Evolutionary conservation across 2,797 vertebrate genomes (phyloP).

Genomic region (Melanotaenia maccullochi): DNA sequence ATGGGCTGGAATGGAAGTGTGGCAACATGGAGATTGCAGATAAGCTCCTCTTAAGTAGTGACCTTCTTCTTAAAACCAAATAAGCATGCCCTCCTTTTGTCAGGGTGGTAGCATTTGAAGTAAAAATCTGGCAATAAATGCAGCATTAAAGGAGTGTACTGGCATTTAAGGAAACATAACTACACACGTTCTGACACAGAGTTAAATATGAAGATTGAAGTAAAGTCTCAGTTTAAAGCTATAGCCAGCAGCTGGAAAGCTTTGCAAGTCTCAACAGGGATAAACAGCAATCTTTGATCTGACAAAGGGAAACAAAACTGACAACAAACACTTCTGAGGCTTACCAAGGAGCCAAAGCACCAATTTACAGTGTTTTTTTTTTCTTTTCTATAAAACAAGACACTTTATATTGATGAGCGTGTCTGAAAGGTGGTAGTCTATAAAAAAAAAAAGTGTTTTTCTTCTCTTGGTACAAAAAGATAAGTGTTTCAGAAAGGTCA

Average conservation of each 20-base stretch:
- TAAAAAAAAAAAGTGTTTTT: not conserved
- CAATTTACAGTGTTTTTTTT: not conserved
- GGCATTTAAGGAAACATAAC: not conserved
- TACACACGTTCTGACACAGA: not conserved
- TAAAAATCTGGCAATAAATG: not conserved
- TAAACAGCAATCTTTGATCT: not conserved
- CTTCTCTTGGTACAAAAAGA: not conserved
- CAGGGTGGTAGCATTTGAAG: not conserved
- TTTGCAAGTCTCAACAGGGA: conserved; percentile 15
- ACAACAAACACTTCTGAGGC: not conserved
- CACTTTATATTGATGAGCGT: not conserved
- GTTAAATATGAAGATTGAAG: not conserved
- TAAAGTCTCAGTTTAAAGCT: not conserved
- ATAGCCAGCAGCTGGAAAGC: conserved; percentile 1
- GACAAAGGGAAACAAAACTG: not conserved
- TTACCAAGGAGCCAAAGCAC: not conserved
- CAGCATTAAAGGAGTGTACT: not conserved
- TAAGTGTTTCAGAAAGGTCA: not conserved
- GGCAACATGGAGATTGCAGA: conserved; percentile 2
- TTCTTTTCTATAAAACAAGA: not conserved
- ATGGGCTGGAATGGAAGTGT: conserved; percentile 6
- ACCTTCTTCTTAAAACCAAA: not conserved
- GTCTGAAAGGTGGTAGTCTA: not conserved
- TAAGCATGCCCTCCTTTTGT: not conserved
- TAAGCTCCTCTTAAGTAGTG: conserved; percentile 8